Base-by-base conservation (phyloP, 2,888 invertebrate genomes). In the Hipparchia sbordonii region DNA sequence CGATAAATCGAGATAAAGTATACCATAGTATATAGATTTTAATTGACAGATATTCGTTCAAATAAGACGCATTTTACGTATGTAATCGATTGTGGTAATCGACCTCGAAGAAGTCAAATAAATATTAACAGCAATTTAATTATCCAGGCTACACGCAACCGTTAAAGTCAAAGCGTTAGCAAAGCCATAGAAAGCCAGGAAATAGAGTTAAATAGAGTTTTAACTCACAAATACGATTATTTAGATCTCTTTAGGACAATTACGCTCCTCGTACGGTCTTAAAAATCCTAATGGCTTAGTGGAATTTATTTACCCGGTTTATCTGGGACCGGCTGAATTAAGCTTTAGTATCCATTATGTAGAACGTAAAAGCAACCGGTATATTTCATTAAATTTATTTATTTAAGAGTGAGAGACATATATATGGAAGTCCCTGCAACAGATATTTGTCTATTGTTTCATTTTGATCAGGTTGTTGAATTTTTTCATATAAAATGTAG, bases 211-310 rank as follows among this genome's bases (percentile, higher is more conserved):
- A 76, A 73, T 73, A 70, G 39, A 62, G 72, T 76, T 71, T 76
- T 72, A 76, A 74, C 72, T 69, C 68, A 72, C 69, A 69, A 59
- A 59, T 71, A 61, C 68, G 61, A 74, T 74, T 71, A 76, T 63
- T 76, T 71, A 76, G 74, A 72, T 74, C 73, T 70, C 72, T 74
- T 69, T 74, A 72, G 71, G 72, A 75, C 75, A 73, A 74, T 74
- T 73, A 69, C 72, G 57, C 71, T 74, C 66, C 56, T 52, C 60
- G 69, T 67, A 57, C 70, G 73, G 73, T 73, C 72, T 76, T 75
- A 76, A 76, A 76, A 73, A 73, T 73, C 76, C 73, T 70, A 70
- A 73, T 75, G 71, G 73, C 52, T 71, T 72, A 70, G 59, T 73
- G 68, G 8, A 71, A 73, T 75, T 75, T 74, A 74, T 75, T 72